Evolutionary conservation across 2,888 invertebrate genomes (phyloP).

Genomic region (Drosophila sordidapex): DNA sequence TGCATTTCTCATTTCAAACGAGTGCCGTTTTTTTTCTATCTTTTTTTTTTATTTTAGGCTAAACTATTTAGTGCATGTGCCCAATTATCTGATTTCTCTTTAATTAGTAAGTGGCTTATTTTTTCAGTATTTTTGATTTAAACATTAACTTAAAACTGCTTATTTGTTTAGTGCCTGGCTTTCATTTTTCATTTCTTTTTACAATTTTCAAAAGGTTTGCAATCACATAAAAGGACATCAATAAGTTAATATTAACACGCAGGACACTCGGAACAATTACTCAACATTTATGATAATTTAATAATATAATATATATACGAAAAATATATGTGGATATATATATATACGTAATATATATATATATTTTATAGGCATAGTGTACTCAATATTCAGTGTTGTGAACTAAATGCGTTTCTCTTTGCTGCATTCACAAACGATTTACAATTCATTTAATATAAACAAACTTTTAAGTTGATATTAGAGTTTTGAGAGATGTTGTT

Average conservation of each 20-base stretch:
- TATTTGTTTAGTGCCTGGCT: constrained; percentile 45
- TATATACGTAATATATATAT: constrained; percentile 14
- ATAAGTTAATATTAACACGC: constrained; percentile 63
- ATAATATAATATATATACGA: constrained; percentile 34
- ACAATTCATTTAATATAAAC: constrained; percentile 79
- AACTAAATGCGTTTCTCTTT: constrained; percentile 67
- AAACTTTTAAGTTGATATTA: constrained; percentile 64
- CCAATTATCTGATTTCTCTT: constrained; percentile 43
- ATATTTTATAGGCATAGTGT: constrained; percentile 40
- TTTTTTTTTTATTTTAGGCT: constrained; percentile 48
- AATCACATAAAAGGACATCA: constrained; percentile 71
- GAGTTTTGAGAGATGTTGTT: constrained; percentile 10
- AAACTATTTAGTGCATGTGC: constrained; percentile 74
- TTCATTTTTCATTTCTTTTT: constrained; percentile 24
- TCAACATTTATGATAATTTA: constrained; percentile 65
- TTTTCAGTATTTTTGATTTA: constrained; percentile 35
- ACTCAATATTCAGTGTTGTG: constrained; percentile 61
- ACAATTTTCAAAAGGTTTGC: constrained; percentile 42
- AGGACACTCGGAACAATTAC: constrained; percentile 51
- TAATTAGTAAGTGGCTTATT: constrained; percentile 61
- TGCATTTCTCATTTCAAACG: constrained; percentile 32
- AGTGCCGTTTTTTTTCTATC: constrained; percentile 11
- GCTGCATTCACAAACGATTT: constrained; percentile 47
- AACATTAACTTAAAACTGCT: constrained; percentile 75
- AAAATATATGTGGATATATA: constrained; percentile 37